Conservation (phyloP, 2,113 vertebrate species). For the Hippolais icterina region DNA sequence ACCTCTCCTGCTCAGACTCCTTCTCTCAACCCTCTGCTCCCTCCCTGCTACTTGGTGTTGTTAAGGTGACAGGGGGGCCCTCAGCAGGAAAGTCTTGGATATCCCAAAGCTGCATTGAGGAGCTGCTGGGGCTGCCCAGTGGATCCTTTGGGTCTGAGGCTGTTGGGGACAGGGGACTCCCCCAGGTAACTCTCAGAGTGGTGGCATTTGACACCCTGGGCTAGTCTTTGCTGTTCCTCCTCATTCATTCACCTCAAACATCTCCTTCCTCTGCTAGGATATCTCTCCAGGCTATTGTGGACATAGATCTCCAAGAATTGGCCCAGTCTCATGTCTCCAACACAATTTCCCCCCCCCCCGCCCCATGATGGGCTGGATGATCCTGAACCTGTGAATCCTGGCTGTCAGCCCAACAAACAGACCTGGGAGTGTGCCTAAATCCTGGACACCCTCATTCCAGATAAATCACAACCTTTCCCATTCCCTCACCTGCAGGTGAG, state of each 20-base stretch:
- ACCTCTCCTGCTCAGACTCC: neutral
- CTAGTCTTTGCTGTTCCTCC: neutral
- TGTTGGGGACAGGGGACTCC: accelerated
- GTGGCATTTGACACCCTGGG: neutral
- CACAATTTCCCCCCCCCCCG: neutral
- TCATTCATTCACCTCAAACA: neutral
- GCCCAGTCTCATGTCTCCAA: neutral
- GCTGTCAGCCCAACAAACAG: neutral
- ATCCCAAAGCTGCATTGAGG: neutral
- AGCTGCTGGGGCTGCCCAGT: neutral
- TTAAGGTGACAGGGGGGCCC: neutral
- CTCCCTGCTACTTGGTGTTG: neutral
- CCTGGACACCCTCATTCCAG: neutral
- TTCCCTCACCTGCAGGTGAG: slow-evolving; percentile 80
- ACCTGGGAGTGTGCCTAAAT: neutral
- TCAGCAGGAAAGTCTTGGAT: neutral
- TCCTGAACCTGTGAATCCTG: neutral
- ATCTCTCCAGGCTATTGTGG: neutral
- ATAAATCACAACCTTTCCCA: neutral
- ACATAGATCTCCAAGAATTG: neutral
- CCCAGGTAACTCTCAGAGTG: accelerated
- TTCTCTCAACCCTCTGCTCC: neutral
- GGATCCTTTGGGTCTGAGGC: neutral
- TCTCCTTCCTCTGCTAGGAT: neutral
- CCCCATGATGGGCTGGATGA: neutral